Base-by-base conservation (phyloP, 1,140 invertebrate species). In the Eriosoma lanigerum region DNA sequence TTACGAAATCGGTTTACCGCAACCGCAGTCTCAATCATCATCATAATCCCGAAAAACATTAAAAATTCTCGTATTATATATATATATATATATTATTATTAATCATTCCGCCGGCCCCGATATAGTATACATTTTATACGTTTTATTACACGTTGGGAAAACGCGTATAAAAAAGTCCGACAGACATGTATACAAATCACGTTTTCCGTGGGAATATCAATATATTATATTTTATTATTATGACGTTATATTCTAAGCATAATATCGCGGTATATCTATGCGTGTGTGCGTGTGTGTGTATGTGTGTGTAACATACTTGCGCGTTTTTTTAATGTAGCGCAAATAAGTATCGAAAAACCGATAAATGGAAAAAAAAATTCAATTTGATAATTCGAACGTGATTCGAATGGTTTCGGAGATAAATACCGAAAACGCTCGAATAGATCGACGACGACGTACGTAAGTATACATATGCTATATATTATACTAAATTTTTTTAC, bases 151-250 rank as follows among this genome's bases (percentile, higher is more conserved):
- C 46, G 4, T 48, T 48, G 46, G 12, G 46, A 48, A n/a, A 48
- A 48, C 46, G 32, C 32, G 32, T 38, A 38, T 38, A 38, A 48
- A 38, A 48, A 64, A 64, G 19, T 44, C 32, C n/a, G 62, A 38
- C 62, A 38, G 32, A 64, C 62, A 38, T 19, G 21, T 17, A 56
- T 17, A 56, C 54, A n/a, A 8, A 21, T 56, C 68, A 52, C 10
- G 48, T 72, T 72, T 72, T 21, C 29, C 50, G 70, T 73, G 50
- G 48, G 46, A 73, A 73, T 73, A 73, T 24, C 32, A 46, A 68
- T 46, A 48, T 44, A 68, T 68, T n/a, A 62, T 62, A 32, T 32
- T 32, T 17, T 62, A 62, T 58, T 26, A 60, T 26, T 60, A 60
- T n/a, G n/a, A n/a, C n/a, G n/a, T 60, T 60, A 60, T 66, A 38